Percentiles rank a stretch among this genome's conserved stretches.
These are phyloP conservation scores for Antrozous pallidus DNA, from an alignment of 2,797 vertebrate species.

Conservation along the genomic window DNA sequence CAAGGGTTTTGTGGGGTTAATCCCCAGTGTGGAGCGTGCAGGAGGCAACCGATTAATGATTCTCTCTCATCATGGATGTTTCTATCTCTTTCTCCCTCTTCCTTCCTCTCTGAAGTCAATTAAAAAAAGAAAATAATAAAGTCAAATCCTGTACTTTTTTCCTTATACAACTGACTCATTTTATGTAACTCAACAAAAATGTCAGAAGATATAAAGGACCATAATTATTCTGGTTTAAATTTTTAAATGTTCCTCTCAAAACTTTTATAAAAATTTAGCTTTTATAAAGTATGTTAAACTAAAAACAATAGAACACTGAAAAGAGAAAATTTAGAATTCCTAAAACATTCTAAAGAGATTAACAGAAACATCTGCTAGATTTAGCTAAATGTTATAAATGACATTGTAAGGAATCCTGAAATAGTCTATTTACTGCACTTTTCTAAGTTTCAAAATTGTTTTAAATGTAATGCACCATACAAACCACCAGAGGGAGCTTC, in stretches of 20 bases:
- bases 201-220: not conserved
- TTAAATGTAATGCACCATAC: constrained; percentile 31
- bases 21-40: too few relatives aligned
- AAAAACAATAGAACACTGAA: not conserved
- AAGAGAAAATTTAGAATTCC: not conserved
- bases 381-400: constrained; percentile 36
- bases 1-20: too few relatives aligned
- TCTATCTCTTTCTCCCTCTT: too few relatives aligned
- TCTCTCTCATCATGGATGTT: too few relatives aligned
- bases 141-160: not conserved
- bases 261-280: constrained; percentile 16
- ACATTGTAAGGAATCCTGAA: not conserved
- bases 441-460: constrained; percentile 19
- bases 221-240: not conserved
- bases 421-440: not conserved
- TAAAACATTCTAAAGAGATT: constrained; percentile 31
- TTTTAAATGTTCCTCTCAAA: constrained; percentile 49
- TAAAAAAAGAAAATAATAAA: not conserved
- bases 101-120: too few relatives aligned
- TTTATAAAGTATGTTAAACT: constrained; percentile 31
- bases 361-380: not conserved
- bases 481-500: constrained; percentile 73
- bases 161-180: not conserved
- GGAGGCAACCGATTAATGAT: too few relatives aligned
- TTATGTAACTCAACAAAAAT: constrained; percentile 43